Percentiles rank a stretch among this genome's conserved stretches.
These are phyloP conservation scores for Cantharis nigra DNA, from an alignment of 2,888 invertebrate species.

Conservation along the genomic window DNA sequence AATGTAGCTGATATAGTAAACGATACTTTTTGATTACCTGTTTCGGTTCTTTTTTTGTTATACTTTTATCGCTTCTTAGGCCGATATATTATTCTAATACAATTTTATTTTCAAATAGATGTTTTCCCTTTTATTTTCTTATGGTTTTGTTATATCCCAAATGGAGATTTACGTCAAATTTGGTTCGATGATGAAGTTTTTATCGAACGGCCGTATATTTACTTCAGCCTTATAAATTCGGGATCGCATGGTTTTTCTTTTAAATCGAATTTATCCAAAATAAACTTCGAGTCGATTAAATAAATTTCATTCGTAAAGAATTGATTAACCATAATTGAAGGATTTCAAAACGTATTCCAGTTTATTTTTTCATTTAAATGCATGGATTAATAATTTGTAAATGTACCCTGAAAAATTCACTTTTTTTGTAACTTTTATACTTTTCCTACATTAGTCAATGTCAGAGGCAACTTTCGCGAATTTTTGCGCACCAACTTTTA, in stretches of 20 bases:
- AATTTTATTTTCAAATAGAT: background rate
- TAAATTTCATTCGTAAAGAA: background rate
- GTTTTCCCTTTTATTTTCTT: background rate
- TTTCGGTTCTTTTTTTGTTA: background rate
- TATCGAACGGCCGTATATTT: background rate
- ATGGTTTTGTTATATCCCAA: background rate
- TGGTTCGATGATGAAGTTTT: background rate
- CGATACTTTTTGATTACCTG: background rate
- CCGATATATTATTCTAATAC: background rate
- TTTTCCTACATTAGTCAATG: background rate
- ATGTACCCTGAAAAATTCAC: background rate
- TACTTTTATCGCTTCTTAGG: background rate
- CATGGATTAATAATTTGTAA: background rate
- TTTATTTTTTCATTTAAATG: background rate
- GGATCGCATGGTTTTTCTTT: background rate
- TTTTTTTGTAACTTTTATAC: background rate
- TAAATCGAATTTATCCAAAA: background rate
- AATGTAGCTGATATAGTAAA: background rate
- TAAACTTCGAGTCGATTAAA: background rate
- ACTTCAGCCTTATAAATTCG: background rate
- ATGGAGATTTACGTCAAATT: constrained; percentile 7
- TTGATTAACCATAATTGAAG: background rate
- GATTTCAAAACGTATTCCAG: background rate
- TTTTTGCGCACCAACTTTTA: background rate
- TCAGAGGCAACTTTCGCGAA: background rate